Base-by-base conservation (phyloP, 2,888 invertebrate species). In the Apamea monoglypha region DNA sequence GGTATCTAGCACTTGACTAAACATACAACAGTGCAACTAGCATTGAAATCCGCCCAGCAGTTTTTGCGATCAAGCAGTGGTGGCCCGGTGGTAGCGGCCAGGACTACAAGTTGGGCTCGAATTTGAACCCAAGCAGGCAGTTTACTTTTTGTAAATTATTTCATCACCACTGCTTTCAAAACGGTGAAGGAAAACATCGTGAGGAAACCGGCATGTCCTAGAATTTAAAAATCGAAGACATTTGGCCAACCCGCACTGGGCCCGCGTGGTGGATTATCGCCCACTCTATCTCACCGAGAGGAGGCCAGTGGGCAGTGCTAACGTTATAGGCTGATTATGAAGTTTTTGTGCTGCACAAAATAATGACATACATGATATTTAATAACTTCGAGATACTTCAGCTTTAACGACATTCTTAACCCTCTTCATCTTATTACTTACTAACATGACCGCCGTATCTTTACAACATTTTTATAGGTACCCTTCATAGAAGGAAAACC, bases 391-490 rank as follows among this genome's bases (percentile, higher is more conserved):
- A 59, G 5, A 59, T 14, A 76, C 56, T n/a, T 21, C n/a, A 47
- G 44, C 18, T 32, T 53, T 56, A 64, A 74, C 44, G 12, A 56
- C 18, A 21, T n/a, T 8, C n/a, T 66, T 67, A 74, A 40, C 64
- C 56, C 47, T 47, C 47, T 56, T 56, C 36, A 66, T 40, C n/a
- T 36, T 21, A 32, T n/a, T 66, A 79, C 32, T 40, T 10, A 83
- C 21, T 29, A 21, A 21, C 56, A 32, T 21, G 50, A 50, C 50
- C 8, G n/a, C 29, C 16, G 18, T 53, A 67, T 83, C 78, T 68
- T 68, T 56, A 78, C 36, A 63, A 68, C 29, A 68, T 68, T 61
- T 75, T 68, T 78, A 83, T 83, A 77, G 84, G 56, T 56, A 12
- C 56, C 56, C 36, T 50, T 66, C 71, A 25, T 69, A 63, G 32